phyloP scores from a whole-genome alignment of 2,113 vertebrate species.

The Stegastes partitus region DNA sequence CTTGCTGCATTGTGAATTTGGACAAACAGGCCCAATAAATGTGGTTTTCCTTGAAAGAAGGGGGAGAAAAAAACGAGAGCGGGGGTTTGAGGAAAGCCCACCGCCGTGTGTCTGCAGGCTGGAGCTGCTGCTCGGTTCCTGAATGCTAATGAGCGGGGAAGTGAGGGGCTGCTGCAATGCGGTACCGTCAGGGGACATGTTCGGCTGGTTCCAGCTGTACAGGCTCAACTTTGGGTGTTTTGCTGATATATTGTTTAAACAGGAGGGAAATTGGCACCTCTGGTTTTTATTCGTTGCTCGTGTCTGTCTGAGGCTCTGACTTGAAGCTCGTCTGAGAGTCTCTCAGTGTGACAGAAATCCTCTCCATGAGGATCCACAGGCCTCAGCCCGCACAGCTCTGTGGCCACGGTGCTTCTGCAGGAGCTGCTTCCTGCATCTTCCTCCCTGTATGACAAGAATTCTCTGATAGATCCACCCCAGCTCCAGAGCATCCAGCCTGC shows the following conservation, averaged over 20 bases:
- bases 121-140: conserved; percentile 56
- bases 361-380: conserved; percentile 13
- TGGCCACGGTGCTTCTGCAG: not conserved
- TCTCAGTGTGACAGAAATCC: not conserved
- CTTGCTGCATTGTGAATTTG: not conserved
- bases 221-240: not conserved
- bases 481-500: not conserved
- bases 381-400: not conserved
- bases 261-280: not conserved
- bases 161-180: conserved; percentile 85
- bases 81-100: conserved; percentile 59
- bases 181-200: conserved; percentile 73
- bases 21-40: not conserved
- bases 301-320: not conserved
- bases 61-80: not conserved
- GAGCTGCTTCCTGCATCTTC: not conserved
- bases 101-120: conserved; percentile 54
- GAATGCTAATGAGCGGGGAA: conserved; percentile 84
- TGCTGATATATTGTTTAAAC: accelerated
- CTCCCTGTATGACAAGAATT: not conserved
- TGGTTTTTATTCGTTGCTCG: not conserved
- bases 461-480: not conserved
- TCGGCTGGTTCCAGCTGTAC: conserved; percentile 7
- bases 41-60: conserved; percentile 1
- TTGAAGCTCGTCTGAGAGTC: not conserved